These are phyloP conservation scores for Cheilosia impressa DNA, from an alignment of 2,888 invertebrate genomes.

Conservation along the genomic window DNA sequence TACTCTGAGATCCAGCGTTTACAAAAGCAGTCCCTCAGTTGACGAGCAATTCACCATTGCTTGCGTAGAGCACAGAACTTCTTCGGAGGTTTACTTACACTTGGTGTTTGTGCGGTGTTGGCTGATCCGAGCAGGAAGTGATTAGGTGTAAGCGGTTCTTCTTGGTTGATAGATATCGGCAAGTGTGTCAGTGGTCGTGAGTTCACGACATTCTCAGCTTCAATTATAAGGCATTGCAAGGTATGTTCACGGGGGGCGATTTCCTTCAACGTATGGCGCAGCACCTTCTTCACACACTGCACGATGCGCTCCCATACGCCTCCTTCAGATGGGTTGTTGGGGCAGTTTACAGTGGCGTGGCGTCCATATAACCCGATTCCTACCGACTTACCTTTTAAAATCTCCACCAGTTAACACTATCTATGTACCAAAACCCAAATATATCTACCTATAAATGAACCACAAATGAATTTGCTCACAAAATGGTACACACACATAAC, in stretches of 20 bases:
- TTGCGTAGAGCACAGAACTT: conserved; percentile 18
- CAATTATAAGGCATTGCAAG: conserved; percentile 25
- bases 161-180: conserved; percentile 15
- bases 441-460: no score
- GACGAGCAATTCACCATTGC: conserved; percentile 28
- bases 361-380: no score
- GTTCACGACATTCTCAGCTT: conserved; percentile 35
- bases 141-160: conserved; percentile 27
- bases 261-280: conserved; percentile 64
- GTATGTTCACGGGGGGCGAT: conserved; percentile 67
- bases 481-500: no score
- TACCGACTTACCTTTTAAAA: no score
- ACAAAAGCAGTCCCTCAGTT: conserved; percentile 27
- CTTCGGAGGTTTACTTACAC: background rate
- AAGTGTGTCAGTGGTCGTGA: conserved; percentile 41
- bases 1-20: conserved; percentile 11
- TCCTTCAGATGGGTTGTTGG: conserved; percentile 47
- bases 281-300: conserved; percentile 56
- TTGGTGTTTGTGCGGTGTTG: conserved; percentile 33
- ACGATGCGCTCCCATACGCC: conserved; percentile 76
- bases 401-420: no score
- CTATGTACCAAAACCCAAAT: no score
- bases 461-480: no score
- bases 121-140: conserved; percentile 14
- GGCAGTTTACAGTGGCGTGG: no score